These are phyloP conservation scores for Corythaeola cristata DNA, from an alignment of 2,113 vertebrate species.

Conservation along the genomic window DNA sequence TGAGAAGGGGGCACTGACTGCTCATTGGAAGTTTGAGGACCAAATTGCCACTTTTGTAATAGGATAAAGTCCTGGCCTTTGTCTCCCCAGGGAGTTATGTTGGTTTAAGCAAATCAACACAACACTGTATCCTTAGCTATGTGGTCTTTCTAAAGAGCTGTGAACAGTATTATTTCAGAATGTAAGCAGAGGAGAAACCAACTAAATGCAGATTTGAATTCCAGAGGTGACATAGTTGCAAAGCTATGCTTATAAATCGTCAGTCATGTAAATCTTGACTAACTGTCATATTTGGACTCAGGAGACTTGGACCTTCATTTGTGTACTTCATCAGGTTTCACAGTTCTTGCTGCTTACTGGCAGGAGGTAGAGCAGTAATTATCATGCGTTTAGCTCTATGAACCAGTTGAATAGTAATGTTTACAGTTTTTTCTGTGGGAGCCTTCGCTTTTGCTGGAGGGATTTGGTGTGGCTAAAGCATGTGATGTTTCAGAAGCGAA, in stretches of 20 bases:
- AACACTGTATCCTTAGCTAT: not conserved
- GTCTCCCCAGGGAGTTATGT: not conserved
- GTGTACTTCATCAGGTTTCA: not conserved
- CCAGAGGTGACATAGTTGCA: not conserved
- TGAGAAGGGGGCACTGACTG: not conserved
- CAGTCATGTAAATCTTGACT: not conserved
- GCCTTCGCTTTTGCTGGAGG: conserved; percentile 2
- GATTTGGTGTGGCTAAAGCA: conserved; percentile 44
- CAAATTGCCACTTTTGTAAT: not conserved
- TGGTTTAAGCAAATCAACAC: not conserved
- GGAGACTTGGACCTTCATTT: not conserved
- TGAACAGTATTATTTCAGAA: not conserved
- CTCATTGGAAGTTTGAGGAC: not conserved
- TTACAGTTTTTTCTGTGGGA: not conserved
- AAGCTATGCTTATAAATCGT: not conserved
- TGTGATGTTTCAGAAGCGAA: conserved; percentile 45
- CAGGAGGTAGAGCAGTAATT: not conserved
- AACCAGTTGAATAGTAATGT: not conserved
- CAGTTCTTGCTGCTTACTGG: not conserved
- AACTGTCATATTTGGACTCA: not conserved
- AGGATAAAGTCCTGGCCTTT: not conserved
- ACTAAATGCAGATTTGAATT: not conserved
- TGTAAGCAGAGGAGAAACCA: not conserved
- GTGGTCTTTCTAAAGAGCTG: not conserved
- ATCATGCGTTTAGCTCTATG: not conserved